A percentile compares a stretch with the other conserved stretches of the same genome.
These are phyloP conservation scores for Mormyrus lacerda DNA, from an alignment of 2,113 vertebrate genomes.

Conservation along the genomic window DNA sequence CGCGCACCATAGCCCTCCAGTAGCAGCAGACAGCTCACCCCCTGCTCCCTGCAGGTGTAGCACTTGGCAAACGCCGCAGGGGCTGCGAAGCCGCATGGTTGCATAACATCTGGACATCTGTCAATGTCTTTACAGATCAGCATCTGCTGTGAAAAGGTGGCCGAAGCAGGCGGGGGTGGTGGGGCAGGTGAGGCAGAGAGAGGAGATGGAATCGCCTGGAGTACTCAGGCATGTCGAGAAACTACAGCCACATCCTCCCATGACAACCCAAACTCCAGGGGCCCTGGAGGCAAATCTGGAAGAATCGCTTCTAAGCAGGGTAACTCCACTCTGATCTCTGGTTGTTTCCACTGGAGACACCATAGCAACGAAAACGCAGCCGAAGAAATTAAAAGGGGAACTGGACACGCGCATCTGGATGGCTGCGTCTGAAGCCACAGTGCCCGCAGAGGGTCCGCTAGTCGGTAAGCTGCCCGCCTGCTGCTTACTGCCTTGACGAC, in stretches of 20 bases:
- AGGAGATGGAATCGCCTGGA: neutral
- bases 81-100: neutral
- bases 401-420: neutral
- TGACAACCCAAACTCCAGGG: conserved; percentile 16
- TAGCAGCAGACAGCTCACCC: neutral
- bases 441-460: neutral
- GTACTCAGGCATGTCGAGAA: neutral
- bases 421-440: neutral
- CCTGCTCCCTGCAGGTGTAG: neutral
- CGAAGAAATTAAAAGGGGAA: conserved; percentile 32
- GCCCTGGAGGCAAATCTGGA: conserved; percentile 28
- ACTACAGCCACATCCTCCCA: neutral
- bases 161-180: neutral
- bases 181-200: neutral
- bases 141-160: conserved; percentile 12
- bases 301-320: conserved; percentile 73
- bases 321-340: conserved; percentile 46
- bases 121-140: neutral
- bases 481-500: conserved; percentile 17
- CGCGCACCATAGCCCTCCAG: too few species aligned
- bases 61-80: neutral
- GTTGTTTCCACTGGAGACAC: conserved; percentile 77
- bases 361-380: conserved; percentile 72
- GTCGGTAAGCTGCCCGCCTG: conserved; percentile 23
- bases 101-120: conserved; percentile 19